Evolutionary conservation across 1,140 invertebrate genomes (phyloP), one percentile per base, ranked within the genome.

Genomic region (Achatina immaculata): DNA sequence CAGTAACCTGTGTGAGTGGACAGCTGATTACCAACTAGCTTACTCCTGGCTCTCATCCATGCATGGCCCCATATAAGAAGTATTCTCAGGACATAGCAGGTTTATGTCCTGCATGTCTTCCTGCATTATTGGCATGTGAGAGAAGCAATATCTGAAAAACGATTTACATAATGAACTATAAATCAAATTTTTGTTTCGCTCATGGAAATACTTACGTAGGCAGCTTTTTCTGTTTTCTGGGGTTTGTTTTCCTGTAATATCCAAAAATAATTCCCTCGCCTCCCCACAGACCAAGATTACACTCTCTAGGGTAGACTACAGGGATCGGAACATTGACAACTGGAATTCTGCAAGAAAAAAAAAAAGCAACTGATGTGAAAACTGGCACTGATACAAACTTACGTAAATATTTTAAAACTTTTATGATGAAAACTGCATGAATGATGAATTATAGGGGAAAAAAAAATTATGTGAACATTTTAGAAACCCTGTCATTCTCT

Each of bases 261-360:
- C 98, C 98, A 93, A 96, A 94, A 38, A 99, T 92, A 0, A 99
- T 93, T n/a, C 94, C 96, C 93, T 99, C 98, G 11, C 98, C 98
- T 83, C 97, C 98, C 97, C 97, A 99, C 74, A 99, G 93, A 36
- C 97, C 97, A 72, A 95, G 74, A 89, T 99, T 91, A 78, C 94
- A 91, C 92, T 99, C 96, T 75, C 94, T 92, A 2, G 97, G 95
- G 89, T 94, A 95, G 78, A 93, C 93, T 0, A 98, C 85, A 2
- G 95, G 95, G 34, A 99, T 85, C 11, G 90, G 90, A 73, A 88
- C 91, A 85, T 90, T 90, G 81, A 90, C 86, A 1, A 89, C 86
- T 28, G 45, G 81, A 14, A 83, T n/a, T 66, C 88, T 90, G 80
- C 69, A 86, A 85, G 48, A 82, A 77, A 82, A 68, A 80, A 62